Evolutionary conservation across 2,888 invertebrate species (phyloP), one percentile per base, ranked within the genome.

Genomic region (Callyntrura guangdongensis): DNA sequence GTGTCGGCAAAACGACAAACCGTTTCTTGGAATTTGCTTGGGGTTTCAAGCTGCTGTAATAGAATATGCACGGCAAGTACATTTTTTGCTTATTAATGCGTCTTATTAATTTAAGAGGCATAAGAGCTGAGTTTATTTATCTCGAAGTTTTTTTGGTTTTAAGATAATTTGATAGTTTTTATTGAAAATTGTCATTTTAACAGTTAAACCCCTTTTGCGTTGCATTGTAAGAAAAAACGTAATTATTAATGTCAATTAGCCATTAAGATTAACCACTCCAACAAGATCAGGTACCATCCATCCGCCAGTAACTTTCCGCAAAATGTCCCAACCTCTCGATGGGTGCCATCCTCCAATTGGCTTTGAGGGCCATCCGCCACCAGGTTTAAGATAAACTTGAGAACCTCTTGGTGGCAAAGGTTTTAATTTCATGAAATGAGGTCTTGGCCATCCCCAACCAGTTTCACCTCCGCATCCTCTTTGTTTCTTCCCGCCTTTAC

Each of bases 21-120:
- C 99, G 0, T 98, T 97, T 95, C 96, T 99, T 20, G 99, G 99
- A 56, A 98, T 99, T 93, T 99, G 99, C 94, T 96, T 99, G n/a
- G 99, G 99, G 5, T 96, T 99, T 92, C 99, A 99, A 96, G 98
- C 98, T 25, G 98, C 99, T 9, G 99, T 99, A 4, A 97, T 99
- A 94, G 99, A 99, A 95, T 99, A 97, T 95, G 97, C 99, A 0
- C 94, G 95, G 95, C 95, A 86, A 0, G 59, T 47, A 83, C 45
- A 59, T 61, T 81, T 17, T 27, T 72, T 8, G 0, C n/a, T 45
- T 25, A 0, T 53, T 53, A 53, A 25, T 49, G 67, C 0, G 14
- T 0, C 4, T 1, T 36, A 59, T n/a, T 17, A 5, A 1, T 59
- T 0, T 36, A 36, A 36, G 36, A 4, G n/a, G n/a, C n/a, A n/a